Evolutionary conservation across 2,797 vertebrate genomes (phyloP).

Genomic region (Megalops cyprinoides): DNA sequence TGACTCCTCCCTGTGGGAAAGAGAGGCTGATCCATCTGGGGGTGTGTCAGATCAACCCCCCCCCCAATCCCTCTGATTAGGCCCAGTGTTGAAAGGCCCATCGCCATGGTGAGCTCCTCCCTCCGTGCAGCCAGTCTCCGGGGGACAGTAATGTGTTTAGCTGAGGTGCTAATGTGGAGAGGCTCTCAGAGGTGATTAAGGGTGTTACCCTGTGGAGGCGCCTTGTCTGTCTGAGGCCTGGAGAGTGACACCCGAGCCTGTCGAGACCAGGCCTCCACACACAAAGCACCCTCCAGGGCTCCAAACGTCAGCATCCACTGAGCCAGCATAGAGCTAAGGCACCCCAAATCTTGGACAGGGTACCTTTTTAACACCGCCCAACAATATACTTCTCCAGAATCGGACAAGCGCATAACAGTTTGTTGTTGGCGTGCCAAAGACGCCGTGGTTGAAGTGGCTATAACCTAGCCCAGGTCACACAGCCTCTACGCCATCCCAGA

Average conservation of each 20-base stretch:
- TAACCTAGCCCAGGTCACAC: too few relatives aligned
- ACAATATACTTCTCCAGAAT: too few relatives aligned
- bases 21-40: background rate
- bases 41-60: background rate
- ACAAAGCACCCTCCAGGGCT: background rate
- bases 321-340: background rate
- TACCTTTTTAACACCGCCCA: too few relatives aligned
- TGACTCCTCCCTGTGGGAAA: background rate
- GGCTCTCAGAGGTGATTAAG: conserved; percentile 11
- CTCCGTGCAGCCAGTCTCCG: background rate
- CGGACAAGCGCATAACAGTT: too few relatives aligned
- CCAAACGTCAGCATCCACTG: background rate
- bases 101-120: background rate
- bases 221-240: background rate
- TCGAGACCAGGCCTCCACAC: background rate
- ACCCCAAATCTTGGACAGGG: background rate
- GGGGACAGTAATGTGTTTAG: conserved; percentile 13
- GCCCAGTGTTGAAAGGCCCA: background rate
- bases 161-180: conserved; percentile 14
- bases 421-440: too few relatives aligned
- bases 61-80: conserved; percentile 1
- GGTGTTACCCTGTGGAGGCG: conserved; percentile 5
- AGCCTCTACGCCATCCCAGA: background rate
- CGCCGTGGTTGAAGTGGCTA: too few relatives aligned
- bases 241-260: background rate